Evolutionary conservation across 1,140 invertebrate genomes (phyloP).

Genomic region (Magallana ariakensis): DNA sequence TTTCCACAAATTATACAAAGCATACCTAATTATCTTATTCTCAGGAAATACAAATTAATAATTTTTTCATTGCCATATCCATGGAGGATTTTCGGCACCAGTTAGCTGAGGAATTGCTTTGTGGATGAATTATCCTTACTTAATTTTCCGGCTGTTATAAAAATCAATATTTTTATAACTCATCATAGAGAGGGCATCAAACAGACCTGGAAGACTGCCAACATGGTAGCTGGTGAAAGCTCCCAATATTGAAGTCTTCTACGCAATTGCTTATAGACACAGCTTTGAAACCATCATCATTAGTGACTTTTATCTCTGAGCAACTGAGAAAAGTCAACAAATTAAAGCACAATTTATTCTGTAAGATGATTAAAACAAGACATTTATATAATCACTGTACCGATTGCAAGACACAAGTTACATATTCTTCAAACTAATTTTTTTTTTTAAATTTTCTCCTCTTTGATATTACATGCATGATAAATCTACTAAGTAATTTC

Average conservation of each 20-base stretch:
- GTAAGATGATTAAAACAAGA: too few relatives aligned
- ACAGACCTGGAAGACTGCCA: background rate
- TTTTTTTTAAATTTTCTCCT: too few relatives aligned
- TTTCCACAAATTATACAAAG: too few relatives aligned
- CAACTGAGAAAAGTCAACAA: too few relatives aligned
- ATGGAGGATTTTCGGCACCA: background rate
- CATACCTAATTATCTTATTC: too few relatives aligned
- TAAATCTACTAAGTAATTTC: conserved; percentile 5
- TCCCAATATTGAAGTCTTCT: conserved; percentile 8
- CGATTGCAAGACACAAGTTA: too few relatives aligned
- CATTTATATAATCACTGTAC: too few relatives aligned
- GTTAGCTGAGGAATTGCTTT: background rate
- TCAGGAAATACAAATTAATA: too few relatives aligned
- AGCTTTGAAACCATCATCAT: background rate
- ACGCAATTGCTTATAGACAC: background rate
- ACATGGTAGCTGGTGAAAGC: background rate
- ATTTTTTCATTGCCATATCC: background rate
- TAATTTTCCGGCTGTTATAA: conserved; percentile 35
- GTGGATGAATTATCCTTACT: background rate
- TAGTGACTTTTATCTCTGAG: background rate
- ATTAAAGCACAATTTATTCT: too few relatives aligned
- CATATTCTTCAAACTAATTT: too few relatives aligned
- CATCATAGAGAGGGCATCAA: conserved; percentile 12
- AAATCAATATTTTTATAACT: conserved; percentile 36
- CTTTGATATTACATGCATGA: background rate